Conservation (phyloP, 2,113 vertebrate genomes). For the Pogonocichla stellata region DNA sequence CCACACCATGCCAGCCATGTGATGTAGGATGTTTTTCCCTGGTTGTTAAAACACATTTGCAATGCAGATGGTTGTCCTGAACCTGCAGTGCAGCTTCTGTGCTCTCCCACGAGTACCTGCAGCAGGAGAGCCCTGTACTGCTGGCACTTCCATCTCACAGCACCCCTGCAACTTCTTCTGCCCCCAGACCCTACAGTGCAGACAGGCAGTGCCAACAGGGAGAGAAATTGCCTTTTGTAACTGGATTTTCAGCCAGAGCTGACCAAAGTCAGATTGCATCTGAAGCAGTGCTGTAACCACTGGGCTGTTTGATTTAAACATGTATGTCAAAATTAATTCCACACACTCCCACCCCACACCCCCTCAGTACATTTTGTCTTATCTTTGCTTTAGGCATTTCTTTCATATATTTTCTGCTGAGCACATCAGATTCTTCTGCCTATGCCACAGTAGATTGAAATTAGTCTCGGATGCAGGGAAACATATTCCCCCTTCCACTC, state of each 20-base stretch:
- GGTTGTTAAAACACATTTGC: not conserved
- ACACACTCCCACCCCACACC: not conserved
- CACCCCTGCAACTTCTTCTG: not conserved
- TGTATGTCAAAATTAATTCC: not conserved
- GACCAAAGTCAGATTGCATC: not conserved
- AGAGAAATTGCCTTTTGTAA: not conserved
- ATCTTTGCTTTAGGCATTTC: not conserved
- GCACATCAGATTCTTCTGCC: not conserved
- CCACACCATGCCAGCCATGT: not conserved
- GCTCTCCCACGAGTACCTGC: not conserved
- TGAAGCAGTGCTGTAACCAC: not conserved
- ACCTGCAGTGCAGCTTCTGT: not conserved
- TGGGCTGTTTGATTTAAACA: not conserved
- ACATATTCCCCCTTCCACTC: not conserved
- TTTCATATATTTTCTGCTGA: not conserved
- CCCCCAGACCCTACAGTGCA: not conserved
- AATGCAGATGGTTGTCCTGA: not conserved
- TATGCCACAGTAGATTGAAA: not conserved
- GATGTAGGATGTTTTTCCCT: not conserved
- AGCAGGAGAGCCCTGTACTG: not conserved
- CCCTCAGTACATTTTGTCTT: not conserved
- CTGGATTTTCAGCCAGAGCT: not conserved
- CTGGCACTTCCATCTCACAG: not conserved
- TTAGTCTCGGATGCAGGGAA: not conserved
- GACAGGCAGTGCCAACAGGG: not conserved